Conservation (phyloP, 2,113 vertebrate species). For the Pelodiscus sinensis region DNA sequence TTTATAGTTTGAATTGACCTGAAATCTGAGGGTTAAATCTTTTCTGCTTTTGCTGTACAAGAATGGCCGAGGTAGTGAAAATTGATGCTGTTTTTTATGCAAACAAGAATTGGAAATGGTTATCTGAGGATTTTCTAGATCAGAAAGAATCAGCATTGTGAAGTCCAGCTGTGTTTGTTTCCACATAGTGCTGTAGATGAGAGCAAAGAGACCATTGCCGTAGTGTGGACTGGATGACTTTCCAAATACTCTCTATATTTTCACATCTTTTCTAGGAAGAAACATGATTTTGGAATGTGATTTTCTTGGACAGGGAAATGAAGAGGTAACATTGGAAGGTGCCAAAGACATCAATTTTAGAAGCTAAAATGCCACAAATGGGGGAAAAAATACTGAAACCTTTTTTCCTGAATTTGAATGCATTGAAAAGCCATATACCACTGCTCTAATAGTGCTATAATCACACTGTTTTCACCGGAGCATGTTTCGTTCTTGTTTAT, state of each 20-base stretch:
- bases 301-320: rapidly evolving
- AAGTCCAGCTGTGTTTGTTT: conserved; percentile 22
- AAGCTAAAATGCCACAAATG: not conserved
- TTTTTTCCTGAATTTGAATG: not conserved
- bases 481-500: not conserved
- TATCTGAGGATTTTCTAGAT: conserved; percentile 24
- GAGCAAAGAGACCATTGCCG: conserved; percentile 7
- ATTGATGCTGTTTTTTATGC: not conserved
- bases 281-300: not conserved
- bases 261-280: conserved; percentile 14
- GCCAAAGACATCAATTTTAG: not conserved
- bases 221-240: not conserved
- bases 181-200: not conserved
- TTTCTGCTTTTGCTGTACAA: not conserved
- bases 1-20: conserved; percentile 39
- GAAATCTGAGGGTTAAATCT: conserved; percentile 12
- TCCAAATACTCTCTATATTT: conserved; percentile 41
- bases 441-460: not conserved
- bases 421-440: not conserved
- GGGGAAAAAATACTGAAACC: not conserved
- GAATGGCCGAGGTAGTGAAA: conserved; percentile 16
- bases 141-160: not conserved
- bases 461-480: not conserved
- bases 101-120: not conserved
- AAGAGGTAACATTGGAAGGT: not conserved